Base-by-base conservation (phyloP, 2,888 invertebrate species). In the Ophion obscuratus region DNA sequence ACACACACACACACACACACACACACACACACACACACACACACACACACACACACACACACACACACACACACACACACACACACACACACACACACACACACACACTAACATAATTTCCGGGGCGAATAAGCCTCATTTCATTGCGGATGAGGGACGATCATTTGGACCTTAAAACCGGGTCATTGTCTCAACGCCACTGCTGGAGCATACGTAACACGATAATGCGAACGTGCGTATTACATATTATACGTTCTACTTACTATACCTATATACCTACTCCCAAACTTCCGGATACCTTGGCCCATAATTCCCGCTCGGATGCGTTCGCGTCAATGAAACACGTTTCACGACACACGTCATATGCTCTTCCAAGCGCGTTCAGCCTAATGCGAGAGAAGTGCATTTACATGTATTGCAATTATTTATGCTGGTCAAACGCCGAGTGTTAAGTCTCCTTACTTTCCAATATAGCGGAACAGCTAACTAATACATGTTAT, bases 101-200 rank as follows among this genome's bases (percentile, higher is more conserved):
- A 20, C 53, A 20, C 20, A 40, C 36, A 40, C 36, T 27, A 27
- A 31, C 71, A 73, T 61, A 61, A 80, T 57, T 80, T 67, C 67
- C 57, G 73, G 81, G 27, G 44, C 40, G 20, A 53, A 11, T 36
- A 47, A 47, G 62, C n/a, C 62, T 71, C 47, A 47, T 59, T 57
- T 44, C 64, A 74, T 88, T 87, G 87, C 89, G 90, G 87, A 61
- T 59, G 90, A 88, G 85, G 82, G 73, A 71, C 62, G 70, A 80
- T 66, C 64, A 59, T 59, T 71, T 66, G 9, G 66, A 62, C 80
- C 71, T 76, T 31, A 47, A 84, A 84, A 89, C 82, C 88, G 83
- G 91, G 90, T 87, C 91, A 91, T 90, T 90, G 91, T 88, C 88
- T 87, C 77, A 76, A 86, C 84, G 67, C 47, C 53, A 61, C 75